Evolutionary conservation across 2,113 vertebrate species (phyloP), one percentile per base, ranked within the genome.

Genomic region (Rhineura floridana): DNA sequence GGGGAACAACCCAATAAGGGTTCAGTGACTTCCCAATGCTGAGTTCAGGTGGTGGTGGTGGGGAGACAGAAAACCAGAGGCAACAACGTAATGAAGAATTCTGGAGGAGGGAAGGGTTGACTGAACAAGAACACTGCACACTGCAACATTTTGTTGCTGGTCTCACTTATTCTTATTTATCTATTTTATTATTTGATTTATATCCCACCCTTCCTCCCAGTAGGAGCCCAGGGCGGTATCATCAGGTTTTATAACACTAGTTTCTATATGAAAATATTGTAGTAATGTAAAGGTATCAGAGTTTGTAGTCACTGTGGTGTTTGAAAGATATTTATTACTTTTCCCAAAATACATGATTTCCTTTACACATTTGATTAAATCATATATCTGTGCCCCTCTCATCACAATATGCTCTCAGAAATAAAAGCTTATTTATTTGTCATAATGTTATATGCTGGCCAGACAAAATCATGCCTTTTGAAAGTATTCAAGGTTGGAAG

Each of bases 401-500:
- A 82, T 6, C 69, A 87, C 87, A 88, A 55, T 0, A 0, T 33
- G 39, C 30, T 85, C 81, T 65, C 83, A 73, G 73, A 92, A 91
- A 88, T 50, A 17, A 33, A 75, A 83, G 63, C 69, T 72, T 89
- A 76, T 82, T 94, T 90, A 78, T 82, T 94, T 90, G 5, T 77
- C 93, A 84, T 30, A 90, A 88, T 0, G n/a, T n/a, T n/a, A n/a
- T n/a, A n/a, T n/a, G 2, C 85, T 65, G 89, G 89, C 91, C 91
- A 90, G 88, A 65, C 62, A 90, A 86, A 91, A 65, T 44, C 88
- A 85, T 62, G 46, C 84, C 90, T 95, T 92, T 89, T 86, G 88
- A 92, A 69, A 36, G 63, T 87, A 91, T 93, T 95, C 92, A 93
- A 95, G 93, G 91, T 85, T 94, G 90, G 93, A 95, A 94, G 92